phyloP scores from a whole-genome alignment of 2,113 vertebrate species.

The Microcebus murinus region DNA sequence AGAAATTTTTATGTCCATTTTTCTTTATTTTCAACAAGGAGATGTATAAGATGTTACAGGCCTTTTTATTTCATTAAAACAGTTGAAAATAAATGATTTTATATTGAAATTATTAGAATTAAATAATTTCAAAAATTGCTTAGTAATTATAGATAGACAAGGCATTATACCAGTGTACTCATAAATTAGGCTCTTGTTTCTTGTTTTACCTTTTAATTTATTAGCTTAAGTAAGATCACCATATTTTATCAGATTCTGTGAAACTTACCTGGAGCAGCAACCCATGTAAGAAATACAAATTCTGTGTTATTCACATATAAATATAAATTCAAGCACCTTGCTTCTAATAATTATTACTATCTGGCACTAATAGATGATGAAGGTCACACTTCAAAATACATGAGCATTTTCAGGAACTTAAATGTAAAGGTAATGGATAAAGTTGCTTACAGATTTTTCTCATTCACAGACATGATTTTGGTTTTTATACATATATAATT shows the following conservation, averaged over 20 bases:
- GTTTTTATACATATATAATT: not conserved
- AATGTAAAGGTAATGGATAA: slow-evolving; percentile 25
- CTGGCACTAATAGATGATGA: not conserved
- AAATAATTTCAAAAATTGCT: not conserved
- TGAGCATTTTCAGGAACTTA: slow-evolving; percentile 1
- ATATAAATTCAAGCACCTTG: not conserved
- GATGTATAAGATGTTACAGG: not conserved
- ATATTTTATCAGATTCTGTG: not conserved
- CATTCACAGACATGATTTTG: not conserved
- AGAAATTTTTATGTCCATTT: not conserved
- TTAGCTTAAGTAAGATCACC: not conserved
- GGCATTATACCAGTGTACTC: not conserved
- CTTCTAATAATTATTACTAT: not conserved
- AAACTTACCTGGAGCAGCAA: not conserved
- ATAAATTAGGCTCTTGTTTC: not conserved
- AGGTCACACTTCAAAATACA: not conserved
- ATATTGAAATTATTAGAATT: not conserved
- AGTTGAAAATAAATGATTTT: slow-evolving; percentile 39
- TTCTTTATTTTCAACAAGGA: slow-evolving; percentile 17
- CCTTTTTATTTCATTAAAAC: not conserved
- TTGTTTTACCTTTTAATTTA: slow-evolving; percentile 17
- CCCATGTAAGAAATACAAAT: slow-evolving; percentile 7
- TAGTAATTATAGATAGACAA: not conserved
- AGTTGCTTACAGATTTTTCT: not conserved
- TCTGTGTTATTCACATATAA: not conserved